These are phyloP conservation scores for Pimephales promelas DNA, from an alignment of 2,113 vertebrate genomes.

Conservation along the genomic window DNA sequence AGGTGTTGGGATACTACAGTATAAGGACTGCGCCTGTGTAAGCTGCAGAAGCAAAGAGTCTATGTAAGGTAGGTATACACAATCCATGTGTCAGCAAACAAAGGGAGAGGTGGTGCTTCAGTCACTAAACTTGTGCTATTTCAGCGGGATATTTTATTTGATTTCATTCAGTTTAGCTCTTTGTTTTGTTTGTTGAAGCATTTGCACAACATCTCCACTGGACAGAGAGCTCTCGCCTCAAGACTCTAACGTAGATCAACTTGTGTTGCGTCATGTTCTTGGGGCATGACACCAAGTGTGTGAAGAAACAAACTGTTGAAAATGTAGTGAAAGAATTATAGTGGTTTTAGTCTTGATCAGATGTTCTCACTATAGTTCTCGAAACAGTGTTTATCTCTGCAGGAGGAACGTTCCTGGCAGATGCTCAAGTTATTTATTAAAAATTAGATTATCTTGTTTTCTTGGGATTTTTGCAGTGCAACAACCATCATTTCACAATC, in stretches of 20 bases:
- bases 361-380: not conserved
- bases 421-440: not conserved
- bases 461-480: not conserved
- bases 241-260: not conserved
- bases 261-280: not conserved
- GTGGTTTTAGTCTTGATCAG: not conserved
- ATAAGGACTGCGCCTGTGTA: too few relatives aligned
- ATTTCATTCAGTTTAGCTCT: too few relatives aligned
- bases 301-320: not conserved
- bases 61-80: too few relatives aligned
- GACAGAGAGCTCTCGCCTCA: not conserved
- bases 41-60: too few relatives aligned
- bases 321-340: not conserved
- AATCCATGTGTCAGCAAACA: too few relatives aligned
- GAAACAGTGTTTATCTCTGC: not conserved
- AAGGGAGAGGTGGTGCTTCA: too few relatives aligned
- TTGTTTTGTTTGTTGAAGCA: too few relatives aligned
- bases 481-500: not conserved
- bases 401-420: not conserved
- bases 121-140: too few relatives aligned
- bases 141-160: too few relatives aligned
- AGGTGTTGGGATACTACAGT: too few relatives aligned
- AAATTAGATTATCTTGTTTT: not conserved
- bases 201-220: not conserved
- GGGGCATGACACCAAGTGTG: not conserved